phyloP scores from a whole-genome alignment of 2,888 invertebrate species.

The Ommatoiulus sabulosus region DNA sequence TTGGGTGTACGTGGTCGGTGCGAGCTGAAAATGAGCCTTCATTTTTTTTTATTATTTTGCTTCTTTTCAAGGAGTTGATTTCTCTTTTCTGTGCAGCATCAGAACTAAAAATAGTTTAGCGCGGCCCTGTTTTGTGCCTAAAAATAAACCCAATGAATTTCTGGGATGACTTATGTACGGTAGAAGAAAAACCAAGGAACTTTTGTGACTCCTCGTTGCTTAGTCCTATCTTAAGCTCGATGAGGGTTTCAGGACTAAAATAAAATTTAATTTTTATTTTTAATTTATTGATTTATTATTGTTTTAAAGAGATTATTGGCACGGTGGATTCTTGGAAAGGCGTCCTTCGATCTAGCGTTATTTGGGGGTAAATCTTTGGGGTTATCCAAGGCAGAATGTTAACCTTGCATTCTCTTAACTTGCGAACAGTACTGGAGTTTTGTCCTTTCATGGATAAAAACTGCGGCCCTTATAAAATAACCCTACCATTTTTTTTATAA shows the following conservation, averaged over 20 bases:
- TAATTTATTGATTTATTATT: not conserved
- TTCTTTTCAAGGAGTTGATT: slow-evolving; percentile 39
- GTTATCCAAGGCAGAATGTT: slow-evolving; percentile 24
- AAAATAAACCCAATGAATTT: slow-evolving; percentile 49
- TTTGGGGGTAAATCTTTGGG: slow-evolving; percentile 17
- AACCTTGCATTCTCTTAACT: slow-evolving; percentile 39
- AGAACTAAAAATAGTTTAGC: slow-evolving; percentile 45
- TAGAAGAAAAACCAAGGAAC: slow-evolving; percentile 42
- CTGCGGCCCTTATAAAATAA: too few species aligned
- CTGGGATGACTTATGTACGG: slow-evolving; percentile 50
- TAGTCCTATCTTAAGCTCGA: not conserved
- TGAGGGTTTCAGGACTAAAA: not conserved
- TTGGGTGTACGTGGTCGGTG: not conserved
- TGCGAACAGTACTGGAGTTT: not conserved
- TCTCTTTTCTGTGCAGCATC: slow-evolving; percentile 14
- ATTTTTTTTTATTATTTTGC: slow-evolving; percentile 2
- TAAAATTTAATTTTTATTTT: not conserved
- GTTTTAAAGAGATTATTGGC: not conserved
- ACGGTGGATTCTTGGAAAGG: not conserved
- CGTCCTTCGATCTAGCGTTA: not conserved
- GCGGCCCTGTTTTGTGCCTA: slow-evolving; percentile 54
- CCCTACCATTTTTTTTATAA: not conserved
- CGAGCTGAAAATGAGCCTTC: not conserved
- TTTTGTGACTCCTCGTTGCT: not conserved
- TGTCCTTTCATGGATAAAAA: not conserved